These are phyloP conservation scores for Frieseomelitta varia DNA, from an alignment of 1,140 invertebrate species.

Conservation along the genomic window DNA sequence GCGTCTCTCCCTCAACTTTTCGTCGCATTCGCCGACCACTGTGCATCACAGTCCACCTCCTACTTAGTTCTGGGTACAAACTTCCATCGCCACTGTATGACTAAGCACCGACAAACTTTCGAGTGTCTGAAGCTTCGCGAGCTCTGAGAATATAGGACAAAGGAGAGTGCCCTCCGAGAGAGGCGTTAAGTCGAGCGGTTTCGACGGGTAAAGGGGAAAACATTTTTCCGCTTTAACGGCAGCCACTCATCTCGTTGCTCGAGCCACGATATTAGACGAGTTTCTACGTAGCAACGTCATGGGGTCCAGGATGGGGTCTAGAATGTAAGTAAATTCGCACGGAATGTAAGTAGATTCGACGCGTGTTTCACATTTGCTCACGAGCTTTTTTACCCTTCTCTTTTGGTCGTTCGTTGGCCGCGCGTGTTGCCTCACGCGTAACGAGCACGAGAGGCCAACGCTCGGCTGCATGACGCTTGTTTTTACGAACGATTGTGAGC, in stretches of 20 bases:
- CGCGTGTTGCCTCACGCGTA: not conserved
- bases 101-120: constrained; percentile 49
- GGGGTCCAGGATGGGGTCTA: constrained; percentile 40
- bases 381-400: not conserved
- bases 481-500: not conserved
- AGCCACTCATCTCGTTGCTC: not conserved
- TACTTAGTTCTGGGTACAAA: constrained; percentile 21
- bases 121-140: constrained; percentile 32
- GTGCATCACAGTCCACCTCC: constrained; percentile 14
- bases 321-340: constrained; percentile 44
- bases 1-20: constrained; percentile 22
- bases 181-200: constrained; percentile 13
- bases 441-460: not conserved
- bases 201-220: constrained; percentile 1
- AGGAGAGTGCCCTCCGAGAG: constrained; percentile 13
- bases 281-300: not conserved
- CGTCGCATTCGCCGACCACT: not conserved
- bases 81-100: constrained; percentile 19
- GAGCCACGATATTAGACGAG: not conserved
- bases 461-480: not conserved
- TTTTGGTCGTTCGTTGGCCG: not conserved
- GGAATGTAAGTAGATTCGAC: no score
- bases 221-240: constrained; percentile 27
- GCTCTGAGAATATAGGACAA: constrained; percentile 38
- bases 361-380: not conserved